phyloP scores from a whole-genome alignment of 1,140 invertebrate genomes.

The Amyelois transitella region DNA sequence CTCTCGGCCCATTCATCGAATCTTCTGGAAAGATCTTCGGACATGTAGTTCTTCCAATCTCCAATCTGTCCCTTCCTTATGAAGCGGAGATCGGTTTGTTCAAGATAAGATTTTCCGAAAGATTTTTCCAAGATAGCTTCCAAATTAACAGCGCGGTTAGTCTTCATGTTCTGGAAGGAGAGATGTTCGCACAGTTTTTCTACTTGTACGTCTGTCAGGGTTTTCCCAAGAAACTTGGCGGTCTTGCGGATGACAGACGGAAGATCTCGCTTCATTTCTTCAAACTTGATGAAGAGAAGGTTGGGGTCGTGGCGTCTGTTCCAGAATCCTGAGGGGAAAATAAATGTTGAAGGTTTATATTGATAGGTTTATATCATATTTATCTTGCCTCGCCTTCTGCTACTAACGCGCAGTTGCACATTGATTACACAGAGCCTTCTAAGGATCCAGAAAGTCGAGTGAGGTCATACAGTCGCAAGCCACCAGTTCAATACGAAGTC shows the following conservation, averaged over 20 bases:
- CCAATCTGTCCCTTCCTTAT: conserved; percentile 89
- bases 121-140: conserved; percentile 76
- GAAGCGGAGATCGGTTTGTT: conserved; percentile 78
- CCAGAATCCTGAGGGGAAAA: conserved; percentile 75
- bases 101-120: conserved; percentile 58
- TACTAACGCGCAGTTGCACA: no score
- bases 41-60: conserved; percentile 90
- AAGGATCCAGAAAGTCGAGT: no score
- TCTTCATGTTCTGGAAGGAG: conserved; percentile 87
- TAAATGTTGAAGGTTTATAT: not conserved
- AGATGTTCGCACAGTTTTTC: conserved; percentile 82
- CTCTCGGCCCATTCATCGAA: conserved; percentile 86
- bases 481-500: no score
- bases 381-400: no score
- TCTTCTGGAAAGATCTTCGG: conserved; percentile 77
- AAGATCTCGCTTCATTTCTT: conserved; percentile 88
- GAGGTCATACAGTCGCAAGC: no score
- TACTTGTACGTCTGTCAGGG: conserved; percentile 78
- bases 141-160: conserved; percentile 85
- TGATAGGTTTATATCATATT: not conserved
- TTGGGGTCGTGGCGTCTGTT: conserved; percentile 82
- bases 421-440: no score
- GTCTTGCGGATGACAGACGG: conserved; percentile 78
- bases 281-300: conserved; percentile 87
- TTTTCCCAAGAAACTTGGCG: conserved; percentile 83